Evolutionary conservation across 2,797 vertebrate species (phyloP), one percentile per base, ranked within the genome.

Genomic region (Oreochromis mossambicus): DNA sequence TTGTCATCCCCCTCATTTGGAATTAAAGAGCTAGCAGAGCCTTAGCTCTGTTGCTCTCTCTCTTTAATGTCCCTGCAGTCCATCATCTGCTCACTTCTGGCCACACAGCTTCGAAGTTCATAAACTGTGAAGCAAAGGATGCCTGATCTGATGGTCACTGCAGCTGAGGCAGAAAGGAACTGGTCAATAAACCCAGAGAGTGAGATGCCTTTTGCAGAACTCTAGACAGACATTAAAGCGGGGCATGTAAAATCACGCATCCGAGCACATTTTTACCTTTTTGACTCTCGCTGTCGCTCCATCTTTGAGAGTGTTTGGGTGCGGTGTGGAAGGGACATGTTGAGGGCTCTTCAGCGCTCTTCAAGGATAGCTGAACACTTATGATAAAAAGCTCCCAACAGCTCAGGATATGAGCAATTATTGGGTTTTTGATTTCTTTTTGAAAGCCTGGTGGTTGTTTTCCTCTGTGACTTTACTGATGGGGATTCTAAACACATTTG

Each of bases 131-230:
- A 81, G 94, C 84, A 91, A 92, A 88, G 91, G 91, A 90, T 90
- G 93, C 90, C 88, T 91, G 92, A 91, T 91, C 91, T 91, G 94
- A 94, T 94, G 93, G 90, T 92, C 93, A 88, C n/a, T 84, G 86
- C 87, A 87, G 89, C 87, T 21, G 88, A 95, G 84, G 92, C 87
- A 85, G 89, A 92, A 81, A 93, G 89, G 84, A 76, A 36, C 84
- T 54, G 75, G 75, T 93, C 91, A 89, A 92, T 94, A 93, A 94
- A 94, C 55, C 63, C 78, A 52, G 63, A 81, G 90, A 93, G 86
- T 83, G 88, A 91, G 89, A 88, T 86, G 83, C 88, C 78, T 86
- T 89, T 76, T 85, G 50, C 82, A 84, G 83, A 86, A 78, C 75
- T 6, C 21, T 68, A 75, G 75, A 61, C 77, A 78, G 76, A 88